A percentile compares a stretch with the other conserved stretches of the same genome.
phyloP scores from a whole-genome alignment of 1,140 invertebrate genomes.

The Aphidius ervi region DNA sequence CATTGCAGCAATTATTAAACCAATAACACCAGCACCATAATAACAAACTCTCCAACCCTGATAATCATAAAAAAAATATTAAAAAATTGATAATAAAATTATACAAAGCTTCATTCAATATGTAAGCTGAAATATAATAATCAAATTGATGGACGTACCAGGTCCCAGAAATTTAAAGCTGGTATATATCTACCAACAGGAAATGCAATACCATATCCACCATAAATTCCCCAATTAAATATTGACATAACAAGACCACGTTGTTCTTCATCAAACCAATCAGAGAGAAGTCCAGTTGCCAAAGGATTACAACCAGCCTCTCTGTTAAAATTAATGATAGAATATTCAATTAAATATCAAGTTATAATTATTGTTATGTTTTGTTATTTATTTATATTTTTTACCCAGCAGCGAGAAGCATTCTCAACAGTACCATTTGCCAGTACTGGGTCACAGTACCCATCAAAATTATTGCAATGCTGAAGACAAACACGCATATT shows the following conservation, averaged over 20 bases:
- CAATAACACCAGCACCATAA: conserved; percentile 76
- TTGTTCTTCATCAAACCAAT: conserved; percentile 77
- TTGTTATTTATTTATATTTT: conserved; percentile 26
- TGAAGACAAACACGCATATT: conserved; percentile 75
- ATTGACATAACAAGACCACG: conserved; percentile 86
- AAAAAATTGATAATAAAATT: conserved; percentile 8
- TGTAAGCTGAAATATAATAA: not conserved
- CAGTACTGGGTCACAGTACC: conserved; percentile 82
- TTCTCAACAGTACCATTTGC: conserved; percentile 82
- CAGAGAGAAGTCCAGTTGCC: conserved; percentile 78
- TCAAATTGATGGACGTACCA: conserved; percentile 56
- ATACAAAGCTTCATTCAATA: not conserved
- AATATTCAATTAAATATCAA: conserved; percentile 5
- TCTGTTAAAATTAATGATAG: conserved; percentile 46
- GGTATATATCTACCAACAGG: conserved; percentile 86
- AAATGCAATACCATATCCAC: conserved; percentile 89
- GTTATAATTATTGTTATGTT: conserved; percentile 7
- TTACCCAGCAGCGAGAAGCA: conserved; percentile 82
- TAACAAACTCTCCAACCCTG: conserved; percentile 88
- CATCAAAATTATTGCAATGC: conserved; percentile 76
- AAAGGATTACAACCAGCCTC: conserved; percentile 88
- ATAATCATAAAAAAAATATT: conserved; percentile 2
- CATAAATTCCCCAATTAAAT: conserved; percentile 95
- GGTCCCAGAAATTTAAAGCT: conserved; percentile 67
- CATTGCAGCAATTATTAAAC: conserved; percentile 68